Percentiles rank a stretch among this genome's conserved stretches.
Evolutionary conservation across 2,797 vertebrate genomes (phyloP).

Genomic region (Sylvia borin): DNA sequence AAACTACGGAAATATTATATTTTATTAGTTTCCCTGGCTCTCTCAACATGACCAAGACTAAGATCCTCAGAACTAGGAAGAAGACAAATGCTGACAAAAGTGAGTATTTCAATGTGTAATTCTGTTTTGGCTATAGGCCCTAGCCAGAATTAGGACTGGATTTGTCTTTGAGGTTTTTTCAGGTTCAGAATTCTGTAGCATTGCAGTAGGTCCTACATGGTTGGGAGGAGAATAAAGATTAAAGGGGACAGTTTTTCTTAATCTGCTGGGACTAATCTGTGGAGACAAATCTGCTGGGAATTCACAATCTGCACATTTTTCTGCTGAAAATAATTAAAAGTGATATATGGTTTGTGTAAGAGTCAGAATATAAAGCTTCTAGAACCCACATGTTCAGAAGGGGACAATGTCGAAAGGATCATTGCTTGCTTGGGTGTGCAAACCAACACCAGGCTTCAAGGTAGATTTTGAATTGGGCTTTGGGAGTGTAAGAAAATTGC

Average conservation of each 20-base stretch:
- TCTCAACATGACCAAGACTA: neutral
- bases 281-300: neutral
- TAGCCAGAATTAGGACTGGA: neutral
- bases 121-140: neutral
- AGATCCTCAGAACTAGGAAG: neutral
- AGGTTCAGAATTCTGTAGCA: neutral
- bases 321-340: neutral
- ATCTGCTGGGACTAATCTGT: neutral
- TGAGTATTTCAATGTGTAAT: neutral
- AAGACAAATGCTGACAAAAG: neutral
- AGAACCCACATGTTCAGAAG: neutral
- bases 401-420: neutral
- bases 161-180: neutral
- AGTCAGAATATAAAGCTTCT: neutral
- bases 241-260: neutral
- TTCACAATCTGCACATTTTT: neutral
- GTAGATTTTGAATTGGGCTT: neutral
- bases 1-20: neutral
- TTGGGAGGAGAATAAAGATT: neutral
- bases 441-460: neutral
- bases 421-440: neutral
- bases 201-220: neutral
- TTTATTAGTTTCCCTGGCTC: neutral
- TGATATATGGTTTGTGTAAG: neutral
- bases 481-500: neutral